Conservation (phyloP, 2,888 invertebrate genomes). For the Tanypteryx hageni region DNA sequence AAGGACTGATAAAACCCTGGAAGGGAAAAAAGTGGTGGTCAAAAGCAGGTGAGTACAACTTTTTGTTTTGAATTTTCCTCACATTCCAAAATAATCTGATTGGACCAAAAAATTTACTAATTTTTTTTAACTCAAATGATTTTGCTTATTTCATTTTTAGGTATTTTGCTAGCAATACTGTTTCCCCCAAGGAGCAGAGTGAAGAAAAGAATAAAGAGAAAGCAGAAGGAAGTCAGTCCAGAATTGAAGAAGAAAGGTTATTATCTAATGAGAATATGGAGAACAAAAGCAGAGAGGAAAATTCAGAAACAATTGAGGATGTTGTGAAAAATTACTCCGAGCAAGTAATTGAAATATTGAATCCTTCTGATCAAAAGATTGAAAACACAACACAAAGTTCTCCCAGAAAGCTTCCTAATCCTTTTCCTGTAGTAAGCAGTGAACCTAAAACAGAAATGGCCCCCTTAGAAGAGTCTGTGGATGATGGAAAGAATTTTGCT, state of each 20-base stretch:
- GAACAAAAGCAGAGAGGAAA: not conserved
- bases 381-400: not conserved
- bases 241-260: not conserved
- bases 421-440: not conserved
- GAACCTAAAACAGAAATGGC: not conserved
- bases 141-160: not conserved
- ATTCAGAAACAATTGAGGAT: not conserved
- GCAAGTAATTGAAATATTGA: not conserved
- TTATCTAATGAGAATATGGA: not conserved
- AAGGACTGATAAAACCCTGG: not conserved
- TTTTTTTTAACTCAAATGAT: too few species aligned
- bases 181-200: not conserved
- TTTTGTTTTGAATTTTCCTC: not conserved
- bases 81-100: not conserved
- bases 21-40: not conserved
- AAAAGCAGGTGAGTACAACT: conserved; percentile 36
- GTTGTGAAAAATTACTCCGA: conserved; percentile 5
- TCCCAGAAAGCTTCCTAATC: conserved; percentile 35
- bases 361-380: not conserved
- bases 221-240: not conserved
- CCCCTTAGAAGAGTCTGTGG: not conserved
- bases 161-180: conserved; percentile 22
- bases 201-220: not conserved
- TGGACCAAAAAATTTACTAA: not conserved
- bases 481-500: conserved; percentile 15